Base-by-base conservation (phyloP, 2,113 vertebrate species). In the Colossoma macropomum region DNA sequence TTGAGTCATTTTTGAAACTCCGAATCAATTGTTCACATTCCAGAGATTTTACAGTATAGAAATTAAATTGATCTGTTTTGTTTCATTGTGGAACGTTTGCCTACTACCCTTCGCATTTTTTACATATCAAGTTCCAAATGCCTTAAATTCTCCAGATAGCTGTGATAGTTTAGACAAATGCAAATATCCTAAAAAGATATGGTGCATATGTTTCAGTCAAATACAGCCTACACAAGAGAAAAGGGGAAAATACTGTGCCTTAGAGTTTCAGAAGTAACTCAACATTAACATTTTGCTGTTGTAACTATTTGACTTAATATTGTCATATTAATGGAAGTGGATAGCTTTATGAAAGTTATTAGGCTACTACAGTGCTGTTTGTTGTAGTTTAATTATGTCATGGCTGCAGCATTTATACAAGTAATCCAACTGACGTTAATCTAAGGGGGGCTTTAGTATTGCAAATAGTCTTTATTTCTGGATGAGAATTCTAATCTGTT, bases 21-120 rank as follows among this genome's bases (percentile, higher is more conserved):
- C 70, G 56, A 70, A 87, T 92, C 86, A 89, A 89, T 90, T 90
- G 60, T 86, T 60, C 68, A 86, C 86, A 81, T 60, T 84, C 52
- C 81, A 62, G 16, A 86, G 34, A 12, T 82, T 82, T 48, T 62
- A 62, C 59, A 25, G 41, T 23, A 4, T 12, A 52, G 62, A 52
- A 34, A 32, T 28, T 5, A 32, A 68, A 52, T 68, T n/a, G 41
- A 66, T 62, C 11, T 60, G 21, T 86, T 87, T 84, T 8, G 50
- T 52, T 52, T 52, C 17, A 52, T 52, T 4, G 2, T 16, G 17
- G 50, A 17, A 19, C 9, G 50, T 65, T 11, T 86, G 50, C 59
- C 73, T 80, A 86, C 78, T 54, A 87, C 75, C 4, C 80, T 7
- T 76, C 28, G 16, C 62, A 52, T 88, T 81, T 85, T 88, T 89